Base-by-base conservation (phyloP, 2,888 invertebrate species). In the Chalcis sispes region DNA sequence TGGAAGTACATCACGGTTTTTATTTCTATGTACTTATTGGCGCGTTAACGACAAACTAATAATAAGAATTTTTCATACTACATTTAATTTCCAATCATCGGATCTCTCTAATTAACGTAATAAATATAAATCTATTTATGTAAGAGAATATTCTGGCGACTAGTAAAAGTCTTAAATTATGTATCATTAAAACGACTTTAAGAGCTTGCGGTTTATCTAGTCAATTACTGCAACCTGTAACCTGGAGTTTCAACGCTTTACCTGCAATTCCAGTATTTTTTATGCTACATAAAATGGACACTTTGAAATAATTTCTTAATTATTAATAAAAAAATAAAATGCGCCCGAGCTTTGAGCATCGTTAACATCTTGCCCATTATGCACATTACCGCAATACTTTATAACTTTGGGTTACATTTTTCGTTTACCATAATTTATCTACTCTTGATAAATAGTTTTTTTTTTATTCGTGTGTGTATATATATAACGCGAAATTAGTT, bases 301-400 rank as follows among this genome's bases (percentile, higher is more conserved):
- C 64, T 72, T 72, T 27, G 32, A 69, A 73, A 73, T 77, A 69
- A 73, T 73, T 69, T 77, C 77, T 73, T 77, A 40, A 72, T 77
- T 69, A 64, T 62, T 46, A 61, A 61, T 66, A 56, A 61, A 59
- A 50, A 40, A 18, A 29, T 13, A 25, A 32, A 48, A 48, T 8
- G 32, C 25, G 15, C n/a, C n/a, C 54, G 54, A 29, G 15, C 2
- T 42, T 42, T 15, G n/a, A n/a, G n/a, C n/a, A n/a, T n/a, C n/a
- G n/a, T n/a, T n/a, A n/a, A n/a, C n/a, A n/a, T n/a, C n/a, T 2
- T 42, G 42, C 15, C 8, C 15, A 42, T 8, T 32, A 32, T 8
- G 32, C 5, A 32, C 8, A 32, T 32, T n/a, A n/a, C n/a, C n/a
- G n/a, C n/a, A n/a, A n/a, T n/a, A n/a, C n/a, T n/a, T n/a, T n/a